Conservation (phyloP, 1,140 invertebrate genomes). For the Zaprionus ghesquierei region DNA sequence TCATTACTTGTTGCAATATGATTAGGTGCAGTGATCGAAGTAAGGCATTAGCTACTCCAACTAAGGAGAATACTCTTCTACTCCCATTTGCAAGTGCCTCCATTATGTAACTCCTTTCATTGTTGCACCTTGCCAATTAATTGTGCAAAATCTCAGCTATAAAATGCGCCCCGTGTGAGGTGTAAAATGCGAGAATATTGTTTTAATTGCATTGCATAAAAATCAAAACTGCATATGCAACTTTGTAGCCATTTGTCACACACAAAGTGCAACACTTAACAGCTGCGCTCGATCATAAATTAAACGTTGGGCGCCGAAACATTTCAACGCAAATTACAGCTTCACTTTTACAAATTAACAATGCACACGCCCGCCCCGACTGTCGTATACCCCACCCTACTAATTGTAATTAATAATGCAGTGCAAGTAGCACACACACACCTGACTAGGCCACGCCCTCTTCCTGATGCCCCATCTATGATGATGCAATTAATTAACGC, state of each 20-base stretch:
- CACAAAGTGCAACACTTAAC: slow-evolving; percentile 75
- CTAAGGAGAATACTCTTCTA: no score
- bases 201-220: slow-evolving; percentile 64
- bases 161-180: neutral
- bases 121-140: slow-evolving; percentile 9
- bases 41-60: no score
- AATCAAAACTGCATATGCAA: slow-evolving; percentile 63
- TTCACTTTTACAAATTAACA: slow-evolving; percentile 77
- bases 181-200: slow-evolving; percentile 19
- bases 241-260: slow-evolving; percentile 73
- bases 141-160: neutral
- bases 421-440: slow-evolving; percentile 34
- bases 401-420: slow-evolving; percentile 78
- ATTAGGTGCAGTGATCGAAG: no score
- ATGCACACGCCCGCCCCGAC: neutral
- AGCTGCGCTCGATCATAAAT: slow-evolving; percentile 65
- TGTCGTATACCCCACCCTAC: slow-evolving; percentile 11
- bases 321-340: slow-evolving; percentile 56
- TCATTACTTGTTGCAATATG: no score
- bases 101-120: neutral
- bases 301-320: slow-evolving; percentile 51
- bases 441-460: slow-evolving; percentile 60
- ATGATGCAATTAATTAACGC: slow-evolving; percentile 54
- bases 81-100: neutral
- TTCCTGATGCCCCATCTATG: neutral